Percentiles rank a stretch among this genome's conserved stretches.
phyloP scores from a whole-genome alignment of 2,113 vertebrate genomes.

The Petrocephalus zakoni region DNA sequence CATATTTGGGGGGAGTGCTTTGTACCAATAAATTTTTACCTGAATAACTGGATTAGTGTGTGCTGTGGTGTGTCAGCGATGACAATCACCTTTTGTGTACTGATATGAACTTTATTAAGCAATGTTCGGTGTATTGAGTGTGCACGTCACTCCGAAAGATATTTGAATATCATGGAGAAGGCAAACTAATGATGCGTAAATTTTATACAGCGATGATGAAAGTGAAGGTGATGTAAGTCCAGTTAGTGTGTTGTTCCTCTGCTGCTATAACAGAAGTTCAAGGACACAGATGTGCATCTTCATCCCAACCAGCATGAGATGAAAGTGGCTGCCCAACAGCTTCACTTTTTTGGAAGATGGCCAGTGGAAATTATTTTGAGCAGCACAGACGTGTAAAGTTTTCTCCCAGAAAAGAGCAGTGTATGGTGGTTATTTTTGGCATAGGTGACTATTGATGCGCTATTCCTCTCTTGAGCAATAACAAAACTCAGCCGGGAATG shows the following conservation, averaged over 20 bases:
- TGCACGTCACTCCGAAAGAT: background rate
- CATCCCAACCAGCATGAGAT: background rate
- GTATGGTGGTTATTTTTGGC: background rate
- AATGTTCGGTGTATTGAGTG: background rate
- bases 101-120: background rate
- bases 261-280: background rate
- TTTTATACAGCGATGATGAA: background rate
- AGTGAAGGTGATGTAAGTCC: background rate
- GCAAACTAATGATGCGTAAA: background rate
- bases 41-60: background rate
- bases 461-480: background rate
- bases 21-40: background rate
- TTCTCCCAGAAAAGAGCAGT: background rate
- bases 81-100: background rate
- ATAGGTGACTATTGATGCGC: background rate
- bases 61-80: too few species aligned
- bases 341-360: background rate
- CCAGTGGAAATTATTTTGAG: background rate
- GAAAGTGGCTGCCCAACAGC: background rate
- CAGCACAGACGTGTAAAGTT: background rate
- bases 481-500: background rate
- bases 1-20: background rate
- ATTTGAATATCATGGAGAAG: background rate
- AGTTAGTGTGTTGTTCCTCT: background rate
- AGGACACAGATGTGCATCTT: background rate